Conservation (phyloP, 2,113 vertebrate genomes). For the Nothobranchius furzeri region DNA sequence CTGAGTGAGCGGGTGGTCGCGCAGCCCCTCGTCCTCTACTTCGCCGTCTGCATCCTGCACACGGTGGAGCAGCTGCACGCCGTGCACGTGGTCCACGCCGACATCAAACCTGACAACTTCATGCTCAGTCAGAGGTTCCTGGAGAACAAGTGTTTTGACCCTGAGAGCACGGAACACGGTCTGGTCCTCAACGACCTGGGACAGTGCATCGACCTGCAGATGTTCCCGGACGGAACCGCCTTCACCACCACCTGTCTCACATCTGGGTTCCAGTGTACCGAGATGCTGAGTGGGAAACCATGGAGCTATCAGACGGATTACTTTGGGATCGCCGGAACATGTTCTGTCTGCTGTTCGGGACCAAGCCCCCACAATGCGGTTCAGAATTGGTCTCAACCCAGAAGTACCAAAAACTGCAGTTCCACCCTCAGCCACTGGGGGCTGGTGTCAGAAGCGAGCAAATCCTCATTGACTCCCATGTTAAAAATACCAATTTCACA, state of each 20-base stretch:
- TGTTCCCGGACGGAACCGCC: constrained; percentile 86
- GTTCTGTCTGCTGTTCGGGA: constrained; percentile 81
- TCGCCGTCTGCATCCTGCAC: constrained; percentile 86
- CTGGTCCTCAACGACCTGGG: constrained; percentile 91
- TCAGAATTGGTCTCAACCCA: no score
- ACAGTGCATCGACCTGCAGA: constrained; percentile 92
- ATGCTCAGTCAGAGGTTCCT: constrained; percentile 90
- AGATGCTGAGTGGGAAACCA: constrained; percentile 89
- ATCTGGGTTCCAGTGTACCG: constrained; percentile 92
- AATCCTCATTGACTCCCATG: no score
- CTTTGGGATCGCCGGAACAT: constrained; percentile 93
- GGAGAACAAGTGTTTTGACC: constrained; percentile 78
- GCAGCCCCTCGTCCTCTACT: constrained; percentile 87
- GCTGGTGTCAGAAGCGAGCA: no score
- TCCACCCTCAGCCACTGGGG: no score
- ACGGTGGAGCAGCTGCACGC: constrained; percentile 89
- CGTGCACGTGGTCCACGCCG: constrained; percentile 87
- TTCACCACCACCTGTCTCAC: constrained; percentile 90
- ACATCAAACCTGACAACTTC: constrained; percentile 98
- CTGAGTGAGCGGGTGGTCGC: constrained; percentile 89
- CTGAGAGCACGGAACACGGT: constrained; percentile 83
- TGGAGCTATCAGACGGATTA: constrained; percentile 98
- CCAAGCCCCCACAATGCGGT: no score
- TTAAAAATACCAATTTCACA: no score
- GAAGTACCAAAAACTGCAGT: no score